Base-by-base conservation (phyloP, 35 echinoderm and acorn worm species). In the Strongylocentrotus purpuratus region DNA sequence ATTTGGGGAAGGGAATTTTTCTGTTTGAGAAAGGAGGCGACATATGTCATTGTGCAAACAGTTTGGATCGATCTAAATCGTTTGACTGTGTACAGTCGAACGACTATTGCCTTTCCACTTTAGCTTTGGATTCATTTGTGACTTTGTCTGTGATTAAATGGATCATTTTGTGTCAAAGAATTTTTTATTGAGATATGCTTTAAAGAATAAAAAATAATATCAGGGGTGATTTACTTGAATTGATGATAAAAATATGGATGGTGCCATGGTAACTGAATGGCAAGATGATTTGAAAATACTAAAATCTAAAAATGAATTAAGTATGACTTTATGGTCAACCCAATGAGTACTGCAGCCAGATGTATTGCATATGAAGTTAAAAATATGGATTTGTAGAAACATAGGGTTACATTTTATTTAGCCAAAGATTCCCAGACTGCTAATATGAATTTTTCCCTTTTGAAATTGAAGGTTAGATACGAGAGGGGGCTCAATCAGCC, bases 41-140 rank as follows among this genome's bases (percentile, higher is more conserved):
- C 87, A 89, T 46, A 89, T 78, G 65, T n/a, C 65, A 78, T 78
- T 78, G 65, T 78, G 65, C 65, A 78, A 78, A 78, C 65, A 78
- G 7, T 78, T n/a, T 28, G 25, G 65, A 78, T n/a, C 65, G 25
- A 78, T 78, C 25, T 78, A 78, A 78, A 78, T 25, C 22, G 65
- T 78, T 78, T n/a, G 2, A 7, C 25, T n/a, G 65, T 78, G 22
- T 28, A 18, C 65, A 78, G 25, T 78, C 20, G 65, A n/a, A 78
- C 4, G 28, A 78, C 65, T 7, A 78, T 78, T 78, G 20, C 65
- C 65, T n/a, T 78, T n/a, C 25, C 65, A 78, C 20, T 28, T 78
- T 8, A n/a, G 25, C 22, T 78, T 78, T n/a, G 4, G 4, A 22
- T 78, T 78, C 20, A 78, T 78, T 78, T 28, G 65, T 78, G 65